A percentile compares a stretch with the other conserved stretches of the same genome.
phyloP scores from a whole-genome alignment of 2,888 invertebrate genomes.

The Coecobrya sp. region DNA sequence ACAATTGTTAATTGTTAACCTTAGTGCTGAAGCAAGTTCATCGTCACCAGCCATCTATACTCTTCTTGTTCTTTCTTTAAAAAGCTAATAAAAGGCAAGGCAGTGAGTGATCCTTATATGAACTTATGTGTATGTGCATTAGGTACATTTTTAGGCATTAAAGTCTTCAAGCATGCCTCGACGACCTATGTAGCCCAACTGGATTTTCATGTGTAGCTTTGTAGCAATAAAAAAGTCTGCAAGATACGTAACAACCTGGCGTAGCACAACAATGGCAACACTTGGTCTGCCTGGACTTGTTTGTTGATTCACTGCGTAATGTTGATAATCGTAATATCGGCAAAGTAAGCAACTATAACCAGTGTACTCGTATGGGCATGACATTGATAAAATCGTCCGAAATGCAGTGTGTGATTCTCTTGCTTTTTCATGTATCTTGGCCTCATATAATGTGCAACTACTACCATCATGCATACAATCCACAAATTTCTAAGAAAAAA shows the following conservation, averaged over 20 bases:
- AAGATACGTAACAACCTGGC: neutral
- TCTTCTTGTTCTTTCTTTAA: neutral
- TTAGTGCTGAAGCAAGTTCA: slow-evolving; percentile 52
- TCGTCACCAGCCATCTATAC: slow-evolving; percentile 10
- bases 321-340: neutral
- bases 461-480: neutral
- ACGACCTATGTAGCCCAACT: slow-evolving; percentile 6
- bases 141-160: neutral
- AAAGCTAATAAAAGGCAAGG: slow-evolving; percentile 7
- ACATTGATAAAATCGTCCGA: slow-evolving; percentile 27
- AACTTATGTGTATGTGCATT: neutral
- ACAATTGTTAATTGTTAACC: slow-evolving; percentile 42
- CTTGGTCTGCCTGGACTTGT: slow-evolving; percentile 75
- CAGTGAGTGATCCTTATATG: slow-evolving; percentile 1
- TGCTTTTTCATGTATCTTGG: slow-evolving; percentile 2
- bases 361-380: neutral
- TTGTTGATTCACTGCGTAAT: slow-evolving; percentile 39
- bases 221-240: neutral
- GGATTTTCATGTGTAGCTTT: slow-evolving; percentile 43
- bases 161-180: slow-evolving; percentile 19
- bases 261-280: slow-evolving; percentile 61
- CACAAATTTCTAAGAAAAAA: neutral
- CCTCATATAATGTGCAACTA: neutral
- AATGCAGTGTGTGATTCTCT: slow-evolving; percentile 5
- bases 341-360: neutral